phyloP scores from a whole-genome alignment of 2,797 vertebrate species.

The Pitangus sulphuratus region DNA sequence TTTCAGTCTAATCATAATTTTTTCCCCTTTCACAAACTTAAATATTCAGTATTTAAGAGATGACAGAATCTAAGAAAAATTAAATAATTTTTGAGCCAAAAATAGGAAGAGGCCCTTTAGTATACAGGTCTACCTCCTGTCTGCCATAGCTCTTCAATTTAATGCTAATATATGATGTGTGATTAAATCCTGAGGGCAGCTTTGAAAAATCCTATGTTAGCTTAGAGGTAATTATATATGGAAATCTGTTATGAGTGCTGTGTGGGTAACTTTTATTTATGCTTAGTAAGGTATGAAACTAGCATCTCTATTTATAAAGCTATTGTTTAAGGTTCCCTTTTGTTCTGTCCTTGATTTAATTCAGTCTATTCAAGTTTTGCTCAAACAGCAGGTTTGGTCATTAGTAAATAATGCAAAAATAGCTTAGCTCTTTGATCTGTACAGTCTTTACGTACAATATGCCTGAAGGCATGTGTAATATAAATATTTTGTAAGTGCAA shows the following conservation, averaged over 20 bases:
- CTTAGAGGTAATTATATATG: slow-evolving; percentile 43
- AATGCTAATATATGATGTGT: background rate
- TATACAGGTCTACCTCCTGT: background rate
- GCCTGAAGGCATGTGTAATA: slow-evolving; percentile 3
- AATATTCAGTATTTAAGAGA: background rate
- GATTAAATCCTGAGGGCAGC: slow-evolving; percentile 20
- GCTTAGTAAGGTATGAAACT: slow-evolving; percentile 44
- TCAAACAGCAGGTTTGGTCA: slow-evolving; percentile 61
- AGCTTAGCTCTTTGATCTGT: slow-evolving; percentile 27
- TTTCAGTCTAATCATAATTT: background rate
- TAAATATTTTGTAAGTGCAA: slow-evolving; percentile 47
- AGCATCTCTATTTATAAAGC: slow-evolving; percentile 20
- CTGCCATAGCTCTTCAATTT: background rate
- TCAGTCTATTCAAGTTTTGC: slow-evolving; percentile 40
- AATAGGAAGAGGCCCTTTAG: background rate
- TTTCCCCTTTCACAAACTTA: background rate
- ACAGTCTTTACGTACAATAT: background rate
- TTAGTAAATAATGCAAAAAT: slow-evolving; percentile 43
- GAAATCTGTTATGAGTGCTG: slow-evolving; percentile 19
- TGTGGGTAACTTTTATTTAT: slow-evolving; percentile 28
- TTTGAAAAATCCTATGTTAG: slow-evolving; percentile 34
- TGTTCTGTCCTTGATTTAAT: slow-evolving; percentile 49
- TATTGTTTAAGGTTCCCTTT: slow-evolving; percentile 22
- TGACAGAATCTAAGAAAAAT: background rate
- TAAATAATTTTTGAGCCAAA: background rate